These are phyloP conservation scores for Drymodes brunneopygia DNA, from an alignment of 2,113 vertebrate genomes.

Conservation along the genomic window DNA sequence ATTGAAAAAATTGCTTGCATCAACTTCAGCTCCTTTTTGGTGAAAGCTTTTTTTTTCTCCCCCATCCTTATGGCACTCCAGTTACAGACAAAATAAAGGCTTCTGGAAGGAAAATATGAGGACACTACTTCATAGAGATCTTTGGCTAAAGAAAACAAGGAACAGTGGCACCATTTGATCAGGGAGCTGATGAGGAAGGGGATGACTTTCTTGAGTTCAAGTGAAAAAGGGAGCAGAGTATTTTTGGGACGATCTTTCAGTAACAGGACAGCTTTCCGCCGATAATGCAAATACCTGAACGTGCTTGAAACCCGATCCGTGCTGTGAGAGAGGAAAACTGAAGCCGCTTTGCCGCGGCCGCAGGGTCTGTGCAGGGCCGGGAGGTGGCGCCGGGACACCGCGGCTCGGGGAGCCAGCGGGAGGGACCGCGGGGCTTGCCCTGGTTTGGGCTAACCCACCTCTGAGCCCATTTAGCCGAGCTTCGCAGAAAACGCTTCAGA, in stretches of 20 bases:
- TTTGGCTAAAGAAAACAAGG: neutral
- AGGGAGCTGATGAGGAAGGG: neutral
- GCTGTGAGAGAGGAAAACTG: neutral
- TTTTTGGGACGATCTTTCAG: neutral
- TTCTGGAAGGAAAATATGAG: neutral
- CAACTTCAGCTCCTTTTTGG: neutral
- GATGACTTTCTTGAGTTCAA: neutral
- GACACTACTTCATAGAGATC: fast-evolving
- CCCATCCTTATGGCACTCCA: neutral
- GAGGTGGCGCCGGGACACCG: conserved; percentile 31
- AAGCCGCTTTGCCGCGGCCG: fast-evolving
- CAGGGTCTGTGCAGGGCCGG: fast-evolving
- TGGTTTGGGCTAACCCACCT: fast-evolving
- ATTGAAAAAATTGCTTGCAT: neutral
- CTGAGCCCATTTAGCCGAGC: fast-evolving
- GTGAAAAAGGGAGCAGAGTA: neutral
- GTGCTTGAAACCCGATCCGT: neutral
- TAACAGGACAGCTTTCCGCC: neutral
- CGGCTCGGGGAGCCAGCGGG: fast-evolving
- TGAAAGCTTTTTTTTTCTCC: neutral
- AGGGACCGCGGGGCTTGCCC: fast-evolving
- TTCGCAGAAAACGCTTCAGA: fast-evolving
- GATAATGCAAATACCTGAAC: fast-evolving
- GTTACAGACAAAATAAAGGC: neutral
- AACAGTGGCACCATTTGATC: neutral